Conservation (phyloP, 2,888 invertebrate species). For the Pyralis farinalis region DNA sequence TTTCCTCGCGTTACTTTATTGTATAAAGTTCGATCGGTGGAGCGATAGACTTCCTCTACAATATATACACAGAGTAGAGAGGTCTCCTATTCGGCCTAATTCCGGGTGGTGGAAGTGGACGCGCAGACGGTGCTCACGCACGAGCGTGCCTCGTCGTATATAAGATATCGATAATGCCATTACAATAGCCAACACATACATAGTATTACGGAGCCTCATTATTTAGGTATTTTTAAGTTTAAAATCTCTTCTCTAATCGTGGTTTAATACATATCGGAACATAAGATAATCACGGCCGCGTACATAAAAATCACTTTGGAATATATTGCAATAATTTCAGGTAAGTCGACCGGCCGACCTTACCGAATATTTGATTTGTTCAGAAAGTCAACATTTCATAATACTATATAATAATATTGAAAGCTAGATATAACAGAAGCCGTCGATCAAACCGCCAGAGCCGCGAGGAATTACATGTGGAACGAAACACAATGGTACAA, state of each 20-base stretch:
- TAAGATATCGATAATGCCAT: slow-evolving; percentile 28
- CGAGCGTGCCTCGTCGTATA: slow-evolving; percentile 11
- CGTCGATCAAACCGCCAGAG: background rate
- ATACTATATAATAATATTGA: too few relatives aligned
- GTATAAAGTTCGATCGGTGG: slow-evolving; percentile 3
- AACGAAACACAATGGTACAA: slow-evolving; percentile 51
- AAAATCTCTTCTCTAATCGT: slow-evolving; percentile 25
- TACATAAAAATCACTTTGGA: background rate
- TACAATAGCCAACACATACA: slow-evolving; percentile 25
- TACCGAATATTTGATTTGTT: too few relatives aligned
- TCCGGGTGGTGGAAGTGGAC: slow-evolving; percentile 10
- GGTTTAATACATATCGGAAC: slow-evolving; percentile 46
- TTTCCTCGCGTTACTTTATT: slow-evolving; percentile 5
- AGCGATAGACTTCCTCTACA: background rate
- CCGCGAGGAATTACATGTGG: background rate
- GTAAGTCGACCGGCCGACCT: too few relatives aligned
- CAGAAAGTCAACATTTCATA: too few relatives aligned
- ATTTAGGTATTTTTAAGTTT: slow-evolving; percentile 8
- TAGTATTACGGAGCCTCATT: slow-evolving; percentile 19
- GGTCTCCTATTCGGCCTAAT: background rate
- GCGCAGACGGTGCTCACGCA: slow-evolving; percentile 5
- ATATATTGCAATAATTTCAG: too few relatives aligned
- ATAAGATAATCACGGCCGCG: slow-evolving; percentile 5
- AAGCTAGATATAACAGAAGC: too few relatives aligned
- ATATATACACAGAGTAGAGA: background rate